Evolutionary conservation across 2,797 vertebrate genomes (phyloP).

Genomic region (Coregonus sp.): DNA sequence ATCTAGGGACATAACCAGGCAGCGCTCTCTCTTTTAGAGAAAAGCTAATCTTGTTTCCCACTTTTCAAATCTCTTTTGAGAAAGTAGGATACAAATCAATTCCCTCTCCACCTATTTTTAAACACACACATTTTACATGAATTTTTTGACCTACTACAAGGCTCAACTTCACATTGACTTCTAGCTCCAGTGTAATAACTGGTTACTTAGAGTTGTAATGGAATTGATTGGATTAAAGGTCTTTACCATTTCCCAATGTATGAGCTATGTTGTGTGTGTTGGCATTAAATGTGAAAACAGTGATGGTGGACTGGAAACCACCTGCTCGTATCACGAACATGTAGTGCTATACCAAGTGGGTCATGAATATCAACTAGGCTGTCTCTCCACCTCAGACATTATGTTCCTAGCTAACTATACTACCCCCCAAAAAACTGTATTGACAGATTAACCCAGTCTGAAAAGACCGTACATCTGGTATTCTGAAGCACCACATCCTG

Average conservation of each 20-base stretch:
- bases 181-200: neutral
- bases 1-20: constrained; percentile 49
- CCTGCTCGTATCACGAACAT: neutral
- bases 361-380: neutral
- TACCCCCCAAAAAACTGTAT: neutral
- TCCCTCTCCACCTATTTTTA: constrained; percentile 39
- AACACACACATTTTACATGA: constrained; percentile 30
- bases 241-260: neutral
- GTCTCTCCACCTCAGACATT: neutral
- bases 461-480: neutral
- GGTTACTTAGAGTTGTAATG: neutral
- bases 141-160: constrained; percentile 46
- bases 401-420: neutral
- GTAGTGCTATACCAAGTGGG: neutral
- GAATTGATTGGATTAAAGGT: neutral
- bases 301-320: neutral
- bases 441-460: neutral
- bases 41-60: constrained; percentile 38
- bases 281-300: neutral
- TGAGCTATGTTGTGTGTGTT: neutral
- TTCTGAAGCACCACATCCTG: constrained; percentile 27
- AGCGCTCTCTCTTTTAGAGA: constrained; percentile 19
- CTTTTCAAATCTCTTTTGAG: constrained; percentile 40
- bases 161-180: constrained; percentile 19
- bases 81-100: constrained; percentile 51